Evolutionary conservation across 2,888 invertebrate genomes (phyloP).

Genomic region (Herminia tarsipennalis): DNA sequence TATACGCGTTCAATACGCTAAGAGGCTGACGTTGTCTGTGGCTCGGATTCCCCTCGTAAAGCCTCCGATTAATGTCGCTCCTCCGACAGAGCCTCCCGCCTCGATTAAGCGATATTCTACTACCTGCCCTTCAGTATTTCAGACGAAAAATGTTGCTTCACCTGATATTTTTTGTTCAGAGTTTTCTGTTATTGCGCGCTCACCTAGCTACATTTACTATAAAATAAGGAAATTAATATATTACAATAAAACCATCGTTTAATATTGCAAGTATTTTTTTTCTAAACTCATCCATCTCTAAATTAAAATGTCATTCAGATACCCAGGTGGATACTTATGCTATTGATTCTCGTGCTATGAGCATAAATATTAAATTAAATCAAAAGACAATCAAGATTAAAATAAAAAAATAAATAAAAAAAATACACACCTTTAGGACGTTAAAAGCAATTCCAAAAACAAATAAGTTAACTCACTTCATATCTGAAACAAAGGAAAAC

Average conservation of each 20-base stretch:
- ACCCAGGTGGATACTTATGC: too few relatives aligned
- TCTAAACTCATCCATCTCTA: too few relatives aligned
- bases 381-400: not conserved
- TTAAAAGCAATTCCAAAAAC: not conserved
- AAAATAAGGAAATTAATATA: too few relatives aligned
- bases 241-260: too few relatives aligned
- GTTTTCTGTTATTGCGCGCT: conserved; percentile 25
- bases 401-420: not conserved
- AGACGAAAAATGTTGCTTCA: conserved; percentile 46
- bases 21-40: conserved; percentile 62
- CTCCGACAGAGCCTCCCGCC: conserved; percentile 61
- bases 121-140: conserved; percentile 65
- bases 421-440: conserved; percentile 5
- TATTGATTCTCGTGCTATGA: too few relatives aligned
- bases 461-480: conserved; percentile 3
- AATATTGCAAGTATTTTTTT: too few relatives aligned
- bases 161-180: conserved; percentile 35
- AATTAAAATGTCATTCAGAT: too few relatives aligned
- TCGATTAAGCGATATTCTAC: conserved; percentile 77
- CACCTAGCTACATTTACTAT: conserved; percentile 12
- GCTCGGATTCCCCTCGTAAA: conserved; percentile 76
- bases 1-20: conserved; percentile 51
- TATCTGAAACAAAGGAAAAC: conserved; percentile 40
- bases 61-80: conserved; percentile 75
- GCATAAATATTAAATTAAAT: too few relatives aligned